Evolutionary conservation across 2,797 vertebrate genomes (phyloP).

Genomic region (Halcyon smyrnensis): DNA sequence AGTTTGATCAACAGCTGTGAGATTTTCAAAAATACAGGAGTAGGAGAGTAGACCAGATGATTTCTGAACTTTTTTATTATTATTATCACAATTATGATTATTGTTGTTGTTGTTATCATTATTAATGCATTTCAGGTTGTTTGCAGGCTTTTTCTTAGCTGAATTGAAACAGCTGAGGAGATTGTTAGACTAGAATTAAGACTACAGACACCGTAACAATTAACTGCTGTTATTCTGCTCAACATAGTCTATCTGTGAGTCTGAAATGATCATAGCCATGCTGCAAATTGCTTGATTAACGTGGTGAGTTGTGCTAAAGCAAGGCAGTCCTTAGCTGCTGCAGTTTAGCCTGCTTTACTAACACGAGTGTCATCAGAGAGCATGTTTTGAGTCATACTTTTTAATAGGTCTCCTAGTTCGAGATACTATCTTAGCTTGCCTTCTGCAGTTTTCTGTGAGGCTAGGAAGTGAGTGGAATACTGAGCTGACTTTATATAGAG

Average conservation of each 20-base stretch:
- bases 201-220: neutral
- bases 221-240: neutral
- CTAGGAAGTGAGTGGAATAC: neutral
- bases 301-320: neutral
- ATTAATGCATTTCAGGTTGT: neutral
- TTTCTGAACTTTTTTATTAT: neutral
- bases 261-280: neutral
- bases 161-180: neutral
- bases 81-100: neutral
- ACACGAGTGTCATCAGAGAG: neutral
- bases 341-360: neutral
- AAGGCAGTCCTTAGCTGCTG: neutral
- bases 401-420: neutral
- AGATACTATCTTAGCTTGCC: neutral
- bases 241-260: neutral
- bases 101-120: neutral
- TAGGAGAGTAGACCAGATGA: neutral
- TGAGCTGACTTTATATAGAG: neutral
- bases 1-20: neutral
- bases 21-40: neutral
- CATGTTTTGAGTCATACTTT: neutral
- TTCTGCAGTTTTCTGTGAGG: neutral
- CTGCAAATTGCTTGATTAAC: neutral
- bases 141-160: neutral
- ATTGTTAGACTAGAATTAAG: neutral